Conservation (phyloP, 1,140 invertebrate genomes). For the Caligus rogercresseyi region DNA sequence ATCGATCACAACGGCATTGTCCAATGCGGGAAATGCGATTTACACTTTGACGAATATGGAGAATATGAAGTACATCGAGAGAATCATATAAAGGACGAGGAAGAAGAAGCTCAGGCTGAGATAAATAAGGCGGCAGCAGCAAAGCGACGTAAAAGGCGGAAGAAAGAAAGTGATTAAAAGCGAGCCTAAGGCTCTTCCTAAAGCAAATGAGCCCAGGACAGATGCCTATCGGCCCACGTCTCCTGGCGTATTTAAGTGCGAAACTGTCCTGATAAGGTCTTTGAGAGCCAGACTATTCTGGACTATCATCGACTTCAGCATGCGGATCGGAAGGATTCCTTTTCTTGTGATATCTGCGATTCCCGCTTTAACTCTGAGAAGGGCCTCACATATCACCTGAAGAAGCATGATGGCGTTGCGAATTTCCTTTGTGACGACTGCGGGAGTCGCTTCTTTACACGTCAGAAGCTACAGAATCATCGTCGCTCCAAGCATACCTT, state of each 20-base stretch:
- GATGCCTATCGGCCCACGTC: not conserved
- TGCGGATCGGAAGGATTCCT: not conserved
- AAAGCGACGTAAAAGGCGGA: no score
- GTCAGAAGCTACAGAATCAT: constrained; percentile 9
- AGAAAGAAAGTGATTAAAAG: not conserved
- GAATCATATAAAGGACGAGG: not conserved
- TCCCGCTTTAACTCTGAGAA: not conserved
- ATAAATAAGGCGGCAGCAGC: no score
- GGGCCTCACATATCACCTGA: constrained; percentile 14
- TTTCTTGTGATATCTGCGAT: not conserved
- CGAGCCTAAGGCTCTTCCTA: no score
- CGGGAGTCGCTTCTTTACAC: not conserved
- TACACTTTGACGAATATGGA: not conserved
- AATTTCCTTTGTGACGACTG: constrained; percentile 8
- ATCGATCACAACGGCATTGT: not conserved
- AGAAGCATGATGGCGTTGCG: not conserved
- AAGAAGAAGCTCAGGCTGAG: no score
- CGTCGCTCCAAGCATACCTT: constrained; percentile 23
- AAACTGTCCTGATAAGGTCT: not conserved
- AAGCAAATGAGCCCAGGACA: not conserved
- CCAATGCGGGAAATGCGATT: not conserved
- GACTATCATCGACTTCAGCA: not conserved
- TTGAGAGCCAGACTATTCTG: not conserved
- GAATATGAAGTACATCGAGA: not conserved
- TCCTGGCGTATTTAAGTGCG: not conserved